Percentiles rank a stretch among this genome's conserved stretches.
Conservation (phyloP, 1,140 invertebrate species). For the Aphelinus certus region DNA sequence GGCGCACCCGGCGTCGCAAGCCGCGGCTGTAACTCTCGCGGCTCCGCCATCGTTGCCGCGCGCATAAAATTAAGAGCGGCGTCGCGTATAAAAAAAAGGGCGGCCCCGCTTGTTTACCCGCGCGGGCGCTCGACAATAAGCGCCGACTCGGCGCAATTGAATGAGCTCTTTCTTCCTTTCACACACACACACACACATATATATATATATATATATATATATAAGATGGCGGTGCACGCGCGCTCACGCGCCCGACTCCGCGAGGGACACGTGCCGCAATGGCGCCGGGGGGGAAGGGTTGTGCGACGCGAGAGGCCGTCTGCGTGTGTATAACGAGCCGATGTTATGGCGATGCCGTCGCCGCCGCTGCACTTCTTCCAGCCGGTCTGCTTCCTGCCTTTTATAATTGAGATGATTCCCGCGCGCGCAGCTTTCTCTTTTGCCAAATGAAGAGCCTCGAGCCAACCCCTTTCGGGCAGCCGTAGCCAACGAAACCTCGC, state of each 20-base stretch:
- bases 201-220: too few relatives aligned
- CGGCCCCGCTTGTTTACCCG: conserved; percentile 2
- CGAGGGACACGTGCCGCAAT: background rate
- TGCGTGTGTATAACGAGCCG: conserved; percentile 2
- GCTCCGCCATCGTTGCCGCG: background rate
- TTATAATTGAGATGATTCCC: conserved; percentile 7
- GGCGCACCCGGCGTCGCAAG: too few relatives aligned
- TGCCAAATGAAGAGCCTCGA: background rate
- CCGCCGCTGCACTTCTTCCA: background rate
- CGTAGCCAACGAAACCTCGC: too few relatives aligned
- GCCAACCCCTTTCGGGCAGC: too few relatives aligned
- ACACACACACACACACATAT: too few relatives aligned
- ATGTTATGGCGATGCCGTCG: conserved; percentile 3
- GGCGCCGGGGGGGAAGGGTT: conserved; percentile 31
- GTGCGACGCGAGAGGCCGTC: background rate
- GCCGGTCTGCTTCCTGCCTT: background rate
- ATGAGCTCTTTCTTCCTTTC: too few relatives aligned
- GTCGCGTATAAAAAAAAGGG: background rate
- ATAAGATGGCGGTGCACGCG: conserved; percentile 29
- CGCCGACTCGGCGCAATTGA: too few relatives aligned
- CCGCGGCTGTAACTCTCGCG: too few relatives aligned
- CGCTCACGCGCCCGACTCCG: conserved; percentile 11
- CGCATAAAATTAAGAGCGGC: conserved; percentile 6
- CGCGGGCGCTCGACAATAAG: too few relatives aligned
- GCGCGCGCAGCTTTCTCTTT: background rate